Conservation (phyloP, 1,140 invertebrate genomes). For the Onthophagus taurus region DNA sequence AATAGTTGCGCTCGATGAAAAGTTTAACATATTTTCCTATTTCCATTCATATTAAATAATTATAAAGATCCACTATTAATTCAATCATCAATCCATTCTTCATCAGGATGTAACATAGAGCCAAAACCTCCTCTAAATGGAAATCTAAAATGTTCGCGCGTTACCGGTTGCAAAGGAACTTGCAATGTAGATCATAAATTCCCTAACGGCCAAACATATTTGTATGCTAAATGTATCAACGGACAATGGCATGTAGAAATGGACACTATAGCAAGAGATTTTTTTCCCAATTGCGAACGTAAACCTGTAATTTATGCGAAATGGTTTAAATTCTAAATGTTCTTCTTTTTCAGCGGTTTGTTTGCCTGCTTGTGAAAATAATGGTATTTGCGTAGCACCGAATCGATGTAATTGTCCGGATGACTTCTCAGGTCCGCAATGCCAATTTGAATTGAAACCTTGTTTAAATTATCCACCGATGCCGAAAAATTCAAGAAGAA, state of each 20-base stretch:
- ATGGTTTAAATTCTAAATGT: background rate
- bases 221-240: slow-evolving; percentile 45
- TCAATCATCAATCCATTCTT: too few species aligned
- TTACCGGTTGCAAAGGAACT: slow-evolving; percentile 43
- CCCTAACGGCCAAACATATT: slow-evolving; percentile 43
- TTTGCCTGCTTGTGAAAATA: slow-evolving; percentile 63
- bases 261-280: slow-evolving; percentile 38
- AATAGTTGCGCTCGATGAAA: too few species aligned
- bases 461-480: slow-evolving; percentile 55
- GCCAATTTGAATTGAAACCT: slow-evolving; percentile 61
- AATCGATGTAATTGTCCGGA: slow-evolving; percentile 62
- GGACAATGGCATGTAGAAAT: slow-evolving; percentile 50
- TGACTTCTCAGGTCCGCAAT: slow-evolving; percentile 62
- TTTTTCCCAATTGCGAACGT: slow-evolving; percentile 54
- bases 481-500: slow-evolving; percentile 52
- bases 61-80: too few species aligned
- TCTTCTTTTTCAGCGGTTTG: slow-evolving; percentile 53
- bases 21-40: too few species aligned
- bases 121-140: slow-evolving; percentile 39
- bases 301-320: slow-evolving; percentile 24
- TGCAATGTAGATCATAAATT: slow-evolving; percentile 50
- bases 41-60: too few species aligned
- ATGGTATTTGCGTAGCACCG: slow-evolving; percentile 62
- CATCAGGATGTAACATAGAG: slow-evolving; percentile 29
- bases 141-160: slow-evolving; percentile 36